A percentile compares a stretch with the other conserved stretches of the same genome.
Evolutionary conservation across 2,888 invertebrate species (phyloP).

Genomic region (Germaria angustata): DNA sequence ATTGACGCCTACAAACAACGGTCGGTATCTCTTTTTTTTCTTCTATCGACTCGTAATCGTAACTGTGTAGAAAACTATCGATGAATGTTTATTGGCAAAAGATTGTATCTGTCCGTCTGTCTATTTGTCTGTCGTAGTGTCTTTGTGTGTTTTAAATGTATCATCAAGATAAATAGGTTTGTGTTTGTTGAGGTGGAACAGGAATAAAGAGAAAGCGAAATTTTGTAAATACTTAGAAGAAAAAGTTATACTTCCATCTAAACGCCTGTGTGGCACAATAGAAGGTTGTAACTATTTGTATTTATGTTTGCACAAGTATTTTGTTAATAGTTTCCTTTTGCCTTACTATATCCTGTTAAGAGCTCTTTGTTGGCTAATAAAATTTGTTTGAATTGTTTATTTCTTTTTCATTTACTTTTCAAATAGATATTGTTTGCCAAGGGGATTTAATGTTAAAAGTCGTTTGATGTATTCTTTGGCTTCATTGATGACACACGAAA

Average conservation of each 20-base stretch:
- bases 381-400: constrained; percentile 51
- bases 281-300: constrained; percentile 61
- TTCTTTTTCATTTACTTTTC: constrained; percentile 8
- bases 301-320: constrained; percentile 43
- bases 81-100: constrained; percentile 27
- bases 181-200: constrained; percentile 45
- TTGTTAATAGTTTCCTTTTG: constrained; percentile 34
- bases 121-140: neutral
- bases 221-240: neutral
- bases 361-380: constrained; percentile 54
- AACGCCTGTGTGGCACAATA: constrained; percentile 16
- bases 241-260: constrained; percentile 2
- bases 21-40: constrained; percentile 49
- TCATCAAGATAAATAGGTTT: constrained; percentile 48
- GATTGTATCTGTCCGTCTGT: neutral
- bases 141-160: constrained; percentile 27
- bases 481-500: constrained; percentile 50
- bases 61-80: constrained; percentile 8
- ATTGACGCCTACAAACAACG: constrained; percentile 68
- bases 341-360: constrained; percentile 14
- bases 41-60: constrained; percentile 32
- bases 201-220: constrained; percentile 19
- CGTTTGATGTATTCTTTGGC: constrained; percentile 48
- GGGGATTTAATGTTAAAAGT: constrained; percentile 29
- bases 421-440: constrained; percentile 24